Evolutionary conservation across 2,797 vertebrate species (phyloP).

Genomic region (Acanthornis magna): DNA sequence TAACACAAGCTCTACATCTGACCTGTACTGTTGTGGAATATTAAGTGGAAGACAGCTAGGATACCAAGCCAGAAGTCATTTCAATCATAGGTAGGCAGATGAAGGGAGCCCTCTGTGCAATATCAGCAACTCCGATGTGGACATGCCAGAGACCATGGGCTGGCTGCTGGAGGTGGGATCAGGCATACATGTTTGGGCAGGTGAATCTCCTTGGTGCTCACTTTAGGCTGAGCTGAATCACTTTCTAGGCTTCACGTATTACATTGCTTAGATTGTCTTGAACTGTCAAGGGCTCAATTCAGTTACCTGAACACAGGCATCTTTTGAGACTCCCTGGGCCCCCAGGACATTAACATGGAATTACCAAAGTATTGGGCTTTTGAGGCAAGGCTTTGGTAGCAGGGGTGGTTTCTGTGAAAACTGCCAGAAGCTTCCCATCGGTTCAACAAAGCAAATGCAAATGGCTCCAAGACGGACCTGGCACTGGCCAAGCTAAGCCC

Average conservation of each 20-base stretch:
- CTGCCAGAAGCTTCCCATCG: background rate
- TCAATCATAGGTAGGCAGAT: background rate
- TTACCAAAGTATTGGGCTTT: background rate
- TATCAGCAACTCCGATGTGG: rapidly evolving
- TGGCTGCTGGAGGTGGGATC: background rate
- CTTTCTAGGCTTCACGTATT: background rate
- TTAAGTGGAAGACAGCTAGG: background rate
- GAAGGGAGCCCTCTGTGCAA: background rate
- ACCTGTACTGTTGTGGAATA: background rate
- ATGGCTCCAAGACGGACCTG: background rate
- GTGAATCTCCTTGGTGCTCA: background rate
- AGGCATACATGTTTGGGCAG: background rate
- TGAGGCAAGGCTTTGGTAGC: background rate
- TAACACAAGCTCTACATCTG: background rate
- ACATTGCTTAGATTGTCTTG: background rate
- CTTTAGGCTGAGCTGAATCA: background rate
- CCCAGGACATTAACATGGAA: background rate
- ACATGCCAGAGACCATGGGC: background rate
- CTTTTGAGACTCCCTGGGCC: background rate
- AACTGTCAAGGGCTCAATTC: background rate
- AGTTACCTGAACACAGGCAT: background rate
- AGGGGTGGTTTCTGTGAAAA: background rate
- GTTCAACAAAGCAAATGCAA: background rate
- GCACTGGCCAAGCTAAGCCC: background rate
- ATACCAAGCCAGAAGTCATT: background rate